A percentile compares a stretch with the other conserved stretches of the same genome.
These are phyloP conservation scores for Girardia tigrina DNA, from an alignment of 2,888 invertebrate species.

Conservation along the genomic window DNA sequence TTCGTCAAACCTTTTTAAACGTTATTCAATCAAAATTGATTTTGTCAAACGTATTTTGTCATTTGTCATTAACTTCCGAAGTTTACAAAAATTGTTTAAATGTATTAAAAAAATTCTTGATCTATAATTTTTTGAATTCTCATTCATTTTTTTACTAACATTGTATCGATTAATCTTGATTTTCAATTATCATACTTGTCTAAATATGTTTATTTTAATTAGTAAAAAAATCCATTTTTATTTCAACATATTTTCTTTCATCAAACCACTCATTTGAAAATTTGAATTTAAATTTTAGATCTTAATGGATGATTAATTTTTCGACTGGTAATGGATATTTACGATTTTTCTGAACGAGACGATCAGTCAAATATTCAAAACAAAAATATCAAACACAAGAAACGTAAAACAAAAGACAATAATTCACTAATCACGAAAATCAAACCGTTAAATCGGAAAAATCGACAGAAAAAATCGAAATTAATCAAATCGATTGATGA, in stretches of 20 bases:
- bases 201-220: too few relatives aligned
- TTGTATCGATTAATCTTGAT: too few relatives aligned
- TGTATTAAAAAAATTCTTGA: background rate
- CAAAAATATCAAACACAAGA: background rate
- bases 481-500: background rate
- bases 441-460: background rate
- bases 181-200: too few relatives aligned
- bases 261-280: background rate
- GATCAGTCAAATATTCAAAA: conserved; percentile 17
- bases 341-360: conserved; percentile 1
- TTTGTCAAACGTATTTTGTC: too few relatives aligned
- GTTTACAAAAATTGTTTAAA: conserved; percentile 23
- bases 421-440: background rate
- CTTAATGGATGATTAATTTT: background rate
- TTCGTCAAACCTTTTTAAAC: too few relatives aligned
- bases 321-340: background rate
- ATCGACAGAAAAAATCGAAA: background rate
- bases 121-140: background rate
- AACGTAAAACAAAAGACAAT: background rate
- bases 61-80: conserved; percentile 16
- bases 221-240: too few relatives aligned
- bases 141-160: conserved; percentile 5
- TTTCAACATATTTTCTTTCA: too few relatives aligned
- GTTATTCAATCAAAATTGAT: too few relatives aligned
- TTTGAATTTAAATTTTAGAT: background rate